phyloP scores from a whole-genome alignment of 2,113 vertebrate species.

The Oreotragus oreotragus region DNA sequence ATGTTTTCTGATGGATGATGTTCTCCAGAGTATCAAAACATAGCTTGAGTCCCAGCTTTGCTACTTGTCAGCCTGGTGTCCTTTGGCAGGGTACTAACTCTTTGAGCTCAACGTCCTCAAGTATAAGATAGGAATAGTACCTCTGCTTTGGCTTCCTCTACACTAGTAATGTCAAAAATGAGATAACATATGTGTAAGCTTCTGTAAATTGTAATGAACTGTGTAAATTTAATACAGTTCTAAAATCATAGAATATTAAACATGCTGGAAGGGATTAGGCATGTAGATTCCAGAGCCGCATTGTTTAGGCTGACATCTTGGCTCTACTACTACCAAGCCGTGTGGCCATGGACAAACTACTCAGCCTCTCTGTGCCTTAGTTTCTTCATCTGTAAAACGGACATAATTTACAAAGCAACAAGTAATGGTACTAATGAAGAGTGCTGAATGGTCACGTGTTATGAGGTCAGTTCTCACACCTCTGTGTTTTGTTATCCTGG shows the following conservation, averaged over 20 bases:
- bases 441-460: not conserved
- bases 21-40: not conserved
- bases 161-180: not conserved
- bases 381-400: not conserved
- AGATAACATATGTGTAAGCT: not conserved
- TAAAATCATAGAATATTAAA: not conserved
- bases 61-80: not conserved
- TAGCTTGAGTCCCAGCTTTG: not conserved
- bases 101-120: not conserved
- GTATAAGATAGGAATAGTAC: not conserved
- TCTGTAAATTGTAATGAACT: not conserved
- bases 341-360: not conserved
- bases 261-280: not conserved
- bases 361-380: not conserved
- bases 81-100: not conserved
- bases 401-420: not conserved
- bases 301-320: not conserved
- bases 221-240: not conserved
- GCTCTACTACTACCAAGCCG: not conserved
- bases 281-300: not conserved
- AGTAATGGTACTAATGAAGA: not conserved
- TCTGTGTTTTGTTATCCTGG: not conserved
- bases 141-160: not conserved
- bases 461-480: not conserved
- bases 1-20: not conserved